These are phyloP conservation scores for Dendrocopos noguchii DNA, from an alignment of 2,113 vertebrate genomes.

Conservation along the genomic window DNA sequence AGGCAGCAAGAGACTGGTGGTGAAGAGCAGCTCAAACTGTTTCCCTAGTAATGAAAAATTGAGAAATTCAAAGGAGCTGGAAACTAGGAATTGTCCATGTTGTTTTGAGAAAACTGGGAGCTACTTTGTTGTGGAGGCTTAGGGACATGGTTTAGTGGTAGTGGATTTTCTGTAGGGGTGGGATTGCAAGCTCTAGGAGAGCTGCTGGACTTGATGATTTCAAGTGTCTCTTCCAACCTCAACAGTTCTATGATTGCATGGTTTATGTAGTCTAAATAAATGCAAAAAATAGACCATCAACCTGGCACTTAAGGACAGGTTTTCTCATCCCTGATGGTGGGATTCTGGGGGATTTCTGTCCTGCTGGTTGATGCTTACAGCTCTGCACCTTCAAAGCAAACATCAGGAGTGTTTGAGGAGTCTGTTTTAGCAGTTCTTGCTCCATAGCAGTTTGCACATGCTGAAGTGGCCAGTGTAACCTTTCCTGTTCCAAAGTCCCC, in stretches of 20 bases:
- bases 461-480: background rate
- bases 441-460: background rate
- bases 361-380: fast-evolving
- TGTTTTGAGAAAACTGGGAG: background rate
- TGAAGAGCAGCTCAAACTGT: background rate
- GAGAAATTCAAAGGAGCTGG: background rate
- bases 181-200: too few relatives aligned
- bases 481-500: slow-evolving; percentile 15
- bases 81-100: background rate
- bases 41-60: background rate
- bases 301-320: background rate
- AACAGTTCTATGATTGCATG: background rate
- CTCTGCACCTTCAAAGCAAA: slow-evolving; percentile 2
- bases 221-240: too few relatives aligned
- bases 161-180: too few relatives aligned
- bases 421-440: background rate
- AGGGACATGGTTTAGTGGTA: too few relatives aligned
- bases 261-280: background rate
- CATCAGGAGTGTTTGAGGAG: background rate
- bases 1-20: background rate
- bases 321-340: background rate
- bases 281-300: background rate
- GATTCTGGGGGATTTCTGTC: slow-evolving; percentile 11
- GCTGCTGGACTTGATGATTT: too few relatives aligned
- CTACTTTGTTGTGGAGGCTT: too few relatives aligned